phyloP scores from a whole-genome alignment of 2,797 vertebrate genomes.

The Lithobates sylvaticus region DNA sequence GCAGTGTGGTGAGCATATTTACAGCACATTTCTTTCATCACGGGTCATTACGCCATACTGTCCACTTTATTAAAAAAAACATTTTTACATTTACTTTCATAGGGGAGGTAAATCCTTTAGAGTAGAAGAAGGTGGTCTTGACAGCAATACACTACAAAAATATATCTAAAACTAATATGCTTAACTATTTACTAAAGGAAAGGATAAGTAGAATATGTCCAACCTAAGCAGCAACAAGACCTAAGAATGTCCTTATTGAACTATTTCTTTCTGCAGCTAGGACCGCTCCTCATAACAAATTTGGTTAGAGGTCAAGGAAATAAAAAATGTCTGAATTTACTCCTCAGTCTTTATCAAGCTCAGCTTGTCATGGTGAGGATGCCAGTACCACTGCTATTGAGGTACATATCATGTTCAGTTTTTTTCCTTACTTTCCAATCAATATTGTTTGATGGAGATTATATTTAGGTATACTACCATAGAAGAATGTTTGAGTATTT shows the following conservation, averaged over 20 bases:
- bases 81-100: constrained; percentile 49
- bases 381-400: not conserved
- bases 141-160: not conserved
- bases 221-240: not conserved
- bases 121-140: constrained; percentile 3
- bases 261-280: not conserved
- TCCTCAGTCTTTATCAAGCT: not conserved
- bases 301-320: not conserved
- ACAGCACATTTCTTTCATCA: constrained; percentile 59
- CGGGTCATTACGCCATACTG: constrained; percentile 59
- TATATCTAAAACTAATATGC: not conserved
- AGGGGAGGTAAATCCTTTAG: constrained; percentile 4
- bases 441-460: not conserved
- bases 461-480: not conserved
- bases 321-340: not conserved
- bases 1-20: constrained; percentile 58
- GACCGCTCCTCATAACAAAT: not conserved
- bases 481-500: not conserved
- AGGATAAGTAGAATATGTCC: not conserved
- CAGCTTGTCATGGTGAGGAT: not conserved
- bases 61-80: constrained; percentile 47
- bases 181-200: not conserved
- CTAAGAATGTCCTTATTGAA: not conserved
- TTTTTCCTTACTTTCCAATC: not conserved
- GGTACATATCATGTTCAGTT: not conserved